Evolutionary conservation across 2,888 invertebrate species (phyloP).

Genomic region (Drosophila tanythrix): DNA sequence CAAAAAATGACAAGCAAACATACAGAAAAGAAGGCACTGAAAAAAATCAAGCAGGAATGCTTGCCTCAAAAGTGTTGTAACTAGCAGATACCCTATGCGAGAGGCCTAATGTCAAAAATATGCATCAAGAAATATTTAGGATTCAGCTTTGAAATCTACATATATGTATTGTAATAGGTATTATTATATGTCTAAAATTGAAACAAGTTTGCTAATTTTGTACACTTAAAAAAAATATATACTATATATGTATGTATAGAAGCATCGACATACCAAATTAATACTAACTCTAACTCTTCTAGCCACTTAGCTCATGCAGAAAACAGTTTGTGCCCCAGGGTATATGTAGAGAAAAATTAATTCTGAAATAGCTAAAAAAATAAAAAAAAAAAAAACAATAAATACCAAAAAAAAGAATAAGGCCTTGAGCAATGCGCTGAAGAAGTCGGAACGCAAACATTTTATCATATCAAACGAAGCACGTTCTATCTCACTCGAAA

Average conservation of each 20-base stretch:
- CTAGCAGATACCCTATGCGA: not conserved
- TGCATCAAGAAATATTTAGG: not conserved
- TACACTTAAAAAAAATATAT: not conserved
- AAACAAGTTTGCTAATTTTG: not conserved
- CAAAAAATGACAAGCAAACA: not conserved
- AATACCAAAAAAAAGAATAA: not conserved
- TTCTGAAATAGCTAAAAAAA: not conserved
- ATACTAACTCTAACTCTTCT: not conserved
- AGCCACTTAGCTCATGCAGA: not conserved
- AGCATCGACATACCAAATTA: not conserved
- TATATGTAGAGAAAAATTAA: not conserved
- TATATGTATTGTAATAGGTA: not conserved
- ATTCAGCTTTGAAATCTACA: not conserved
- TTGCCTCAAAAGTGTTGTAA: not conserved
- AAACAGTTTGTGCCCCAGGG: not conserved
- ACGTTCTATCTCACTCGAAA: conserved; percentile 5
- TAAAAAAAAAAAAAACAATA: not conserved
- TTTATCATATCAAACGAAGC: conserved; percentile 4
- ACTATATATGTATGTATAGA: not conserved
- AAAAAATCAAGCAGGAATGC: not conserved
- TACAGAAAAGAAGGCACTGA: not conserved
- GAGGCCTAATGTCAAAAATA: not conserved
- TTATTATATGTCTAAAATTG: not conserved
- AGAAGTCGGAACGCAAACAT: not conserved
- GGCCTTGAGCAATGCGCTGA: not conserved